phyloP scores from a whole-genome alignment of 2,113 vertebrate genomes.

The Glaucidium brasilianum region DNA sequence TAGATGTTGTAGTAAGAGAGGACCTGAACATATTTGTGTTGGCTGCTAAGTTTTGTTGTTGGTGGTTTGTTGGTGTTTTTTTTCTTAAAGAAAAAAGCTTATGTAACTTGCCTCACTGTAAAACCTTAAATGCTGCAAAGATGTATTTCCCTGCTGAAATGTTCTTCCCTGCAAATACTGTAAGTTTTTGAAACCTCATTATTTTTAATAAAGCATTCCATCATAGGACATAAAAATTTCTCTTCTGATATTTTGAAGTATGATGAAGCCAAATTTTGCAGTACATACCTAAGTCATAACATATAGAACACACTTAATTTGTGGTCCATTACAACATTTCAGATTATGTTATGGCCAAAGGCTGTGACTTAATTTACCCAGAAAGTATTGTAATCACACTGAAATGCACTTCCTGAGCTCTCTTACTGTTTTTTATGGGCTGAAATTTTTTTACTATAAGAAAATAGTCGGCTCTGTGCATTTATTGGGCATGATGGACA shows the following conservation, averaged over 20 bases:
- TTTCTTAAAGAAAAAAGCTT: neutral
- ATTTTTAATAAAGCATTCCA: slow-evolving; percentile 37
- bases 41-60: neutral
- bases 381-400: neutral
- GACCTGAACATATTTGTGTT: neutral
- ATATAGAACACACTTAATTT: neutral
- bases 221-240: neutral
- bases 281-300: neutral
- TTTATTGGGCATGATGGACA: neutral
- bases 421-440: neutral
- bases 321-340: neutral
- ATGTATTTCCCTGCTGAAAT: neutral
- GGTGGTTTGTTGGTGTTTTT: neutral
- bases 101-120: neutral
- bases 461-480: neutral
- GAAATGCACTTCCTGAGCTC: neutral
- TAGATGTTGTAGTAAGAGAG: neutral
- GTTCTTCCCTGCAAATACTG: neutral
- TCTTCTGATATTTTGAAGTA: neutral
- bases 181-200: slow-evolving; percentile 10
- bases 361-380: neutral
- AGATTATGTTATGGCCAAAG: neutral
- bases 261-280: neutral
- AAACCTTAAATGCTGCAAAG: neutral
- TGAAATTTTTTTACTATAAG: neutral